Evolutionary conservation across 2,888 invertebrate species (phyloP).

Genomic region (Elegia similella): DNA sequence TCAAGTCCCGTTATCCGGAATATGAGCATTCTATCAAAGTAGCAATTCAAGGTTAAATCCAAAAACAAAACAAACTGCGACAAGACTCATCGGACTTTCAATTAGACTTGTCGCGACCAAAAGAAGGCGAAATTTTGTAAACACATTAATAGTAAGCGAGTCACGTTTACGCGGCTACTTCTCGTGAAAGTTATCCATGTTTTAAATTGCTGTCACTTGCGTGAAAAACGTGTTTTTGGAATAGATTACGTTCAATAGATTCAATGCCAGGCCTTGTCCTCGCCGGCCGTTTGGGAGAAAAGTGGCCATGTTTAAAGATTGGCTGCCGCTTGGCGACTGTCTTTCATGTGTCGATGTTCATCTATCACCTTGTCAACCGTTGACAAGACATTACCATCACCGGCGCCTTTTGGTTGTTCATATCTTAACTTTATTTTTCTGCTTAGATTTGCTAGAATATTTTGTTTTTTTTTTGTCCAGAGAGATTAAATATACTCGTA

Average conservation of each 20-base stretch:
- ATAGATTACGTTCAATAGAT: constrained; percentile 32
- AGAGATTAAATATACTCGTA: no score
- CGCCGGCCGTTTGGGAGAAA: neutral
- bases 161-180: constrained; percentile 29
- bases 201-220: constrained; percentile 37
- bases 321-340: neutral
- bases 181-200: constrained; percentile 35
- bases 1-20: neutral
- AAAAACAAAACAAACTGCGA: constrained; percentile 3
- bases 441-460: neutral
- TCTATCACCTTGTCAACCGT: neutral
- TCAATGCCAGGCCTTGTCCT: constrained; percentile 13
- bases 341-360: neutral
- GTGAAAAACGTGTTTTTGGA: constrained; percentile 38
- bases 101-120: constrained; percentile 17
- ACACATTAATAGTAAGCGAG: constrained; percentile 22
- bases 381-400: neutral
- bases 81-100: constrained; percentile 22
- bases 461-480: no score
- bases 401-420: neutral
- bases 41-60: neutral
- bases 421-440: neutral
- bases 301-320: constrained; percentile 11
- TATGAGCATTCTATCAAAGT: neutral
- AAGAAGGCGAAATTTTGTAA: constrained; percentile 25